phyloP scores from a whole-genome alignment of 2,888 invertebrate species.

The Branchipolynoe longqiensis region DNA sequence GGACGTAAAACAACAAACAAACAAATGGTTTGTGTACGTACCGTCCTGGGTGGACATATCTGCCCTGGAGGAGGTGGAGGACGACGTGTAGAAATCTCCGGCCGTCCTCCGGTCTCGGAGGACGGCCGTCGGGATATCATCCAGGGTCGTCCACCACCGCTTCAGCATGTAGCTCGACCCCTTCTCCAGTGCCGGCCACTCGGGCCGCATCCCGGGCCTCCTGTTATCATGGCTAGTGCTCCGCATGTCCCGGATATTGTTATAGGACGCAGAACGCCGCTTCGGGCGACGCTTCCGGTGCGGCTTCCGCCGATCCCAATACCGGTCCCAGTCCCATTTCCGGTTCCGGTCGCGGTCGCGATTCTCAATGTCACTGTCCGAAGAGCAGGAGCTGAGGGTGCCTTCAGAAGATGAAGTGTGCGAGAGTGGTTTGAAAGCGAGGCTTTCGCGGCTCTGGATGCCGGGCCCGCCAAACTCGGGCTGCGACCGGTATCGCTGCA shows the following conservation, averaged over 20 bases:
- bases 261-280: slow-evolving; percentile 30
- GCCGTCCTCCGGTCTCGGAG: neutral
- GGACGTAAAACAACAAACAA: too few relatives aligned
- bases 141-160: slow-evolving; percentile 46
- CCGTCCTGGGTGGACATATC: slow-evolving; percentile 9
- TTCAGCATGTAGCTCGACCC: slow-evolving; percentile 32
- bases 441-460: slow-evolving; percentile 45
- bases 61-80: neutral
- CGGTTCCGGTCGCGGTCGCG: neutral
- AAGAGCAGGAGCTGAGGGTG: neutral
- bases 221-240: neutral
- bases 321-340: neutral
- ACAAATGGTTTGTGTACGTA: too few relatives aligned
- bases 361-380: neutral
- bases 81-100: neutral
- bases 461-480: slow-evolving; percentile 43
- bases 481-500: slow-evolving; percentile 26
- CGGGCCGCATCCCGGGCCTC: neutral
- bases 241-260: neutral
- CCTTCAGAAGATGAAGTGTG: slow-evolving; percentile 2
- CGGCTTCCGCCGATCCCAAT: neutral
- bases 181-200: neutral
- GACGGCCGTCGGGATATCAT: slow-evolving; percentile 44
- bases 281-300: slow-evolving; percentile 18
- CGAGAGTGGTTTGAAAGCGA: slow-evolving; percentile 49